phyloP scores from a whole-genome alignment of 2,888 invertebrate species.

The Exocentrus adspersus region DNA sequence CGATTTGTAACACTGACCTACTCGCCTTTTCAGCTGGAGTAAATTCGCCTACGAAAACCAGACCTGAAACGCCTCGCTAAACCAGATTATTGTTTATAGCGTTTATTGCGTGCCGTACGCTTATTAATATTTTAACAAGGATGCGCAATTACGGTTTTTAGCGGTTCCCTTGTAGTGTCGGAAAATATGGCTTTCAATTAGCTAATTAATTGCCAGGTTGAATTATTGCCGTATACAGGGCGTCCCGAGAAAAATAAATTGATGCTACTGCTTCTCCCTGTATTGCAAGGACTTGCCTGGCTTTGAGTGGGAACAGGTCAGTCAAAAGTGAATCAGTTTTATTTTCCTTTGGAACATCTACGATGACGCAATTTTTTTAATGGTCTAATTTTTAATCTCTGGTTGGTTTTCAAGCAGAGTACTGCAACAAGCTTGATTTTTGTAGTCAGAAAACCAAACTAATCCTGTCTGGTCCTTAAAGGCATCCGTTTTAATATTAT shows the following conservation, averaged over 20 bases:
- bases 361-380: slow-evolving; percentile 17
- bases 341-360: not conserved
- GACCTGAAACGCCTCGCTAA: not conserved
- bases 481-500: not conserved
- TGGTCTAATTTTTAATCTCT: no score
- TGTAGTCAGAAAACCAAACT: no score
- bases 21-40: slow-evolving; percentile 21
- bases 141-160: not conserved
- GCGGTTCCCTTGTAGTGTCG: not conserved
- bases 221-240: not conserved
- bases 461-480: no score
- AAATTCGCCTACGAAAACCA: not conserved
- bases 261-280: not conserved
- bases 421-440: no score
- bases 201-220: not conserved
- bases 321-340: no score
- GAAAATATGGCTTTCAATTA: not conserved
- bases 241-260: not conserved
- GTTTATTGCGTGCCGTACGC: not conserved
- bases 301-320: no score
- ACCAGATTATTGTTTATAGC: not conserved
- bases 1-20: slow-evolving; percentile 36
- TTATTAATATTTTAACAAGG: no score
- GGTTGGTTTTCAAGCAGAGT: no score
- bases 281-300: no score